These are phyloP conservation scores for Bergia sp. DNA, from an alignment of 92 coral and sea anemone species.

Conservation along the genomic window DNA sequence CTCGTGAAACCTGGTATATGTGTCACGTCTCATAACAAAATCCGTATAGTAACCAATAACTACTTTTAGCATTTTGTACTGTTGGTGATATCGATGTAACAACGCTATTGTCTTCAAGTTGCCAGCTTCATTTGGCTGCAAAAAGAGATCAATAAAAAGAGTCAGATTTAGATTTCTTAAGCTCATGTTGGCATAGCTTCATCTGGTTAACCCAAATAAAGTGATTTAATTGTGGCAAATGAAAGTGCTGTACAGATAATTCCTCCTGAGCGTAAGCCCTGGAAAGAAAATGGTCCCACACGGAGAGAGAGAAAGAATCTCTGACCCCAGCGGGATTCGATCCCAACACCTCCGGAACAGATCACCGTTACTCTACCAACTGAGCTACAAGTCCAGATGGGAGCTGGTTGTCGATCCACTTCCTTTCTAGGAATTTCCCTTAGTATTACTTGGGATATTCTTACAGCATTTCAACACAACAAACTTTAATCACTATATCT, in stretches of 20 bases:
- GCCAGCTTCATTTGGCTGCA: constrained; percentile 21
- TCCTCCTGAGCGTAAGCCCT: too few species aligned
- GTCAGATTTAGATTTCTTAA: background rate
- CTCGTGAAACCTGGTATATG: constrained; percentile 1
- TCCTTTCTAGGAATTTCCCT: too few species aligned
- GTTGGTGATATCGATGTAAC: constrained; percentile 31
- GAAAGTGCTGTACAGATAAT: too few species aligned
- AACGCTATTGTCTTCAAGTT: constrained; percentile 25
- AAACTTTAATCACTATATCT: too few species aligned
- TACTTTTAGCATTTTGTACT: constrained; percentile 21
- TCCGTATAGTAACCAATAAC: constrained; percentile 1
- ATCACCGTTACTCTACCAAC: too few species aligned
- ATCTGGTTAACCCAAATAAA: background rate
- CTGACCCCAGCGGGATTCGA: too few species aligned
- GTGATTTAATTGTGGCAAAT: too few species aligned
- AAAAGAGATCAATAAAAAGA: background rate
- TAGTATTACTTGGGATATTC: background rate
- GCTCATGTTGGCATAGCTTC: background rate
- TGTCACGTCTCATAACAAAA: background rate
- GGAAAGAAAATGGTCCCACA: too few species aligned
- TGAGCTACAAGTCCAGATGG: too few species aligned
- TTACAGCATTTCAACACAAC: background rate
- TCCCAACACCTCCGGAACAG: too few species aligned
- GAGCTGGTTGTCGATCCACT: too few species aligned
- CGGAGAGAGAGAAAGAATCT: too few species aligned